Base-by-base conservation (phyloP, 2,797 vertebrate genomes). In the Muraenolepis orangiensis region DNA sequence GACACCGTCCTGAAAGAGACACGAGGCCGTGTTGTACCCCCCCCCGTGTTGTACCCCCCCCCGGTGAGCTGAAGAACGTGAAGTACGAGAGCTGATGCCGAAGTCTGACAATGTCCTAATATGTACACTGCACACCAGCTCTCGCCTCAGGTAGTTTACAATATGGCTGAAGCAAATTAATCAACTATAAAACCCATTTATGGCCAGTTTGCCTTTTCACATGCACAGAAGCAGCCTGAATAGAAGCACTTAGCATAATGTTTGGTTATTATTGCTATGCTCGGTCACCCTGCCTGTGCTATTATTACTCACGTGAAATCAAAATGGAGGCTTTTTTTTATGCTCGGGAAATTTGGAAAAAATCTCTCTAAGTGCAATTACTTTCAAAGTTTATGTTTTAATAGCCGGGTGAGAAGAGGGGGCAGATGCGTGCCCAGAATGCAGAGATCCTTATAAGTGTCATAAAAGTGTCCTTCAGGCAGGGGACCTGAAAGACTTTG, bases 231-330 rank as follows among this genome's bases (percentile, higher is more conserved):
- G 83, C 85, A 76, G 80, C 86, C 86, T 82, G 85, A 91, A 89
- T 86, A 70, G 86, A 87, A 77, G 80, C 84, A 85, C 81, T 91
- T 87, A 87, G 86, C 83, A 87, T 90, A 93, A 92, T 90, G 87
- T 93, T 93, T 90, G 80, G 82, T 83, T 88, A 88, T 91, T 90
- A 91, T 83, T 83, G 86, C 84, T 67, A 81, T 74, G 84, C 83
- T 89, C 82, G 80, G 90, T 92, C 91, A 91, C 79, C 83, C 88
- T 82, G 85, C 81, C 85, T 81, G 74, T 40, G 77, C 82, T 74
- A 90, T 92, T 89, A 92, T 89, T 87, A 88, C 87, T 87, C 84
- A 82, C 87, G 86, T 86, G 78, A 91, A 91, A 91, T 91, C 86
- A 84, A 87, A 92, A 90, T 84, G 77, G 81, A 83, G 87, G 61